phyloP scores from a whole-genome alignment of 2,888 invertebrate species.

The Apamea monoglypha region DNA sequence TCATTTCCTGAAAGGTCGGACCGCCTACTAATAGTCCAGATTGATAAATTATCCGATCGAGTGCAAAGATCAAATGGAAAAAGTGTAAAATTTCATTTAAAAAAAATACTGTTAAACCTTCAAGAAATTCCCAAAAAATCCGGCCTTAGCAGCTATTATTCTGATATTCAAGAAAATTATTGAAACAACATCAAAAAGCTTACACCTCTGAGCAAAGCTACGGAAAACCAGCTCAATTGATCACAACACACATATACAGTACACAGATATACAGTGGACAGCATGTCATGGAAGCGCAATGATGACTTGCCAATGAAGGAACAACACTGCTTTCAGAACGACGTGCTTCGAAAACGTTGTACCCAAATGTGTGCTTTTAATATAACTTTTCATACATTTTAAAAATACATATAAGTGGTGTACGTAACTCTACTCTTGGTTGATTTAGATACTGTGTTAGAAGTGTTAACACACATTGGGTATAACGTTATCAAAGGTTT shows the following conservation, averaged over 20 bases:
- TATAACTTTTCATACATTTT: background rate
- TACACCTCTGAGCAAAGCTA: background rate
- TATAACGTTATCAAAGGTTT: background rate
- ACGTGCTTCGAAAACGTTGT: constrained; percentile 3
- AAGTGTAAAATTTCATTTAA: background rate
- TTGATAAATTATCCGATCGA: background rate
- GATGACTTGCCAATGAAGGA: background rate
- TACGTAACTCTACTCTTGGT: background rate
- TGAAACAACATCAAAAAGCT: constrained; percentile 1
- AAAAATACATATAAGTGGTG: background rate
- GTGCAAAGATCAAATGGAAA: constrained; percentile 1
- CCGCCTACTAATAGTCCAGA: background rate
- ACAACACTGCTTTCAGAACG: background rate
- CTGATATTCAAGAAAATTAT: constrained; percentile 5
- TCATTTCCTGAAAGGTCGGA: background rate
- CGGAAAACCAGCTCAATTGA: background rate
- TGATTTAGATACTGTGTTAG: background rate
- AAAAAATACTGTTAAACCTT: background rate
- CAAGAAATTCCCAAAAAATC: constrained; percentile 5
- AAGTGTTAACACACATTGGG: background rate
- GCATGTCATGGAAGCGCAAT: too few relatives aligned
- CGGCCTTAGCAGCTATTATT: background rate
- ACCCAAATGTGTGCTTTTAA: background rate
- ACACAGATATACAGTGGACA: background rate
- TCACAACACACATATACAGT: background rate